Percentiles rank a stretch among this genome's conserved stretches.
Conservation (phyloP, 2,888 invertebrate species). For the Synanthedon formicaeformis region DNA sequence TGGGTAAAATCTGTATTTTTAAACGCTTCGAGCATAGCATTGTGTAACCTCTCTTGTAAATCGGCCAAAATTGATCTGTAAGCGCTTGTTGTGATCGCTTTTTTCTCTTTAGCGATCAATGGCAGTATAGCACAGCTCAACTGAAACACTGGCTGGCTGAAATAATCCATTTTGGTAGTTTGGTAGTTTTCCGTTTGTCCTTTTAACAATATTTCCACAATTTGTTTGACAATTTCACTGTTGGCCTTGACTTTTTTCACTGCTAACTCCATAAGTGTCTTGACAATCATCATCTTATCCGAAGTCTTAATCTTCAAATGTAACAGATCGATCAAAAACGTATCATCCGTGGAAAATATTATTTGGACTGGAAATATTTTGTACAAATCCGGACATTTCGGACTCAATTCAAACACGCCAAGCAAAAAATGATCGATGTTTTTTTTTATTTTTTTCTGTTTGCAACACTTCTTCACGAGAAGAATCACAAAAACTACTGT, state of each 20-base stretch:
- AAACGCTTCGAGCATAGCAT: conserved; percentile 39
- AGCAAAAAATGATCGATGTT: conserved; percentile 38
- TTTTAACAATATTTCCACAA: conserved; percentile 40
- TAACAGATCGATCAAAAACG: conserved; percentile 33
- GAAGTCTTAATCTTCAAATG: conserved; percentile 44
- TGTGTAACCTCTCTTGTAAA: conserved; percentile 52
- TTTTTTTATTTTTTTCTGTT: conserved; percentile 36
- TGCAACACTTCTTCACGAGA: conserved; percentile 40
- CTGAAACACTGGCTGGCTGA: conserved; percentile 49
- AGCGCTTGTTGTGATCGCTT: conserved; percentile 41
- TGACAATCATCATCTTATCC: conserved; percentile 37
- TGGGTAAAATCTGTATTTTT: conserved; percentile 41
- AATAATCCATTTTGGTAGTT: conserved; percentile 31
- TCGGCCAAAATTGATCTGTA: conserved; percentile 50
- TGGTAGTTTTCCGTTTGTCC: conserved; percentile 20
- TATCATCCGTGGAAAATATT: conserved; percentile 44
- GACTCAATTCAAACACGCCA: conserved; percentile 46
- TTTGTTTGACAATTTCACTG: conserved; percentile 42
- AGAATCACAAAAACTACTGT: conserved; percentile 42
- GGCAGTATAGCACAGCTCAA: conserved; percentile 50
- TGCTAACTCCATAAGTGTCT: conserved; percentile 41
- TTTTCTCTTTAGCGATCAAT: conserved; percentile 51
- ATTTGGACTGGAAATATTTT: conserved; percentile 43
- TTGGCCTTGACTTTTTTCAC: conserved; percentile 51
- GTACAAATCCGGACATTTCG: conserved; percentile 50